Conservation (phyloP, 92 coral and sea anemone genomes). For the Metridium senile region DNA sequence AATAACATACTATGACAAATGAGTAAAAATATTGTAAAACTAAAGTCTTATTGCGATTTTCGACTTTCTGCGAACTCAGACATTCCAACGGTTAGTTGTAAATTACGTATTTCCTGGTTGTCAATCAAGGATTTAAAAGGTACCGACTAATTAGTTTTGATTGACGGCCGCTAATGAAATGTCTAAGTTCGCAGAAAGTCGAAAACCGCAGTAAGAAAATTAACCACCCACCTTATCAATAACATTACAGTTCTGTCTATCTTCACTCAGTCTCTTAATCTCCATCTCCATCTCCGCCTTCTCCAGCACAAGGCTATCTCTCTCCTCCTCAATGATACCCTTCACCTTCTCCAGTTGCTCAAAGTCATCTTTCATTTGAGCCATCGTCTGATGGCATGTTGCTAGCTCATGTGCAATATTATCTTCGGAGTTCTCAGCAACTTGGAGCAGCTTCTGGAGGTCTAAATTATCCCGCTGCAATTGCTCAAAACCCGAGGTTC, state of each 20-base stretch:
- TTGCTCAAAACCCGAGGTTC: conserved; percentile 40
- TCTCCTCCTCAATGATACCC: conserved; percentile 39
- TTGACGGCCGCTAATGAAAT: no score
- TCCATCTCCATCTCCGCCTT: conserved; percentile 68
- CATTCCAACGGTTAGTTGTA: no score
- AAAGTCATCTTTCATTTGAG: conserved; percentile 53
- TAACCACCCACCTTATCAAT: not conserved
- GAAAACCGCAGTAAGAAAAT: not conserved
- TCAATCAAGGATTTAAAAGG: no score
- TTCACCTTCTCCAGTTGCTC: conserved; percentile 48
- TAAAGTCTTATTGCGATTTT: no score
- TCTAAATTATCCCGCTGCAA: conserved; percentile 63
- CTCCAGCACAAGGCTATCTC: conserved; percentile 61
- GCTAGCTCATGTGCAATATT: conserved; percentile 69
- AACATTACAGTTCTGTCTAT: conserved; percentile 1
- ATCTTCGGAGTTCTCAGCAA: conserved; percentile 85
- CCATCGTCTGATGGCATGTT: conserved; percentile 51
- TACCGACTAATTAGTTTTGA: no score
- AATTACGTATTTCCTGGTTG: no score
- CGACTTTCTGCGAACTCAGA: no score
- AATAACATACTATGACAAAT: no score
- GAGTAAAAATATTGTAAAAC: no score
- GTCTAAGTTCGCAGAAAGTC: no score
- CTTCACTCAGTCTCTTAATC: conserved; percentile 40
- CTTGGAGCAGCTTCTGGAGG: conserved; percentile 73